Percentiles rank a stretch among this genome's conserved stretches.
These are phyloP conservation scores for Gerosis bhagava DNA, from an alignment of 2,888 invertebrate species.

Conservation along the genomic window DNA sequence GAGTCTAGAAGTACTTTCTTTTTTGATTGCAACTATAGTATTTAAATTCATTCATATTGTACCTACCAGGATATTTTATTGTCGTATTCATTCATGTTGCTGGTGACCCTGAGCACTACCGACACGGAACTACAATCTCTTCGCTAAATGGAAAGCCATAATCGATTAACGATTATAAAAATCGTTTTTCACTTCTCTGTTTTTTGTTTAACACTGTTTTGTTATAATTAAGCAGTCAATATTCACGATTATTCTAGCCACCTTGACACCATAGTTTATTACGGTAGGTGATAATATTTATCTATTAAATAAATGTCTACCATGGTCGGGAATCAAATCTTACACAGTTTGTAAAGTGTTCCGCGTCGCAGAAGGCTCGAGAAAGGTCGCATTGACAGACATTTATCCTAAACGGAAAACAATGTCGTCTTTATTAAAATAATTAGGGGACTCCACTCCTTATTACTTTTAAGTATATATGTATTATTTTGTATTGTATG, in stretches of 20 bases:
- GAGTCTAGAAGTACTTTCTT: constrained; percentile 20
- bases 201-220: background rate
- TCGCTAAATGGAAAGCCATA: constrained; percentile 45
- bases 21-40: constrained; percentile 12
- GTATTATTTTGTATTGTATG: no score
- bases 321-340: no score
- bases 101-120: constrained; percentile 53
- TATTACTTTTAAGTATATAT: no score
- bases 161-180: constrained; percentile 24
- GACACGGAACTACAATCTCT: constrained; percentile 60
- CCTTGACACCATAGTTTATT: constrained; percentile 4
- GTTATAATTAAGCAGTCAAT: no score
- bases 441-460: no score
- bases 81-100: constrained; percentile 49
- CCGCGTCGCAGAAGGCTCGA: no score
- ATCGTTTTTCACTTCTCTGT: constrained; percentile 7
- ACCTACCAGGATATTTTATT: constrained; percentile 39
- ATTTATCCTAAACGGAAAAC: no score
- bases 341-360: no score
- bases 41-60: no score
- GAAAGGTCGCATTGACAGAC: no score
- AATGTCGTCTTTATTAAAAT: no score
- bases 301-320: no score
- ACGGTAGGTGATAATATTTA: constrained; percentile 4
- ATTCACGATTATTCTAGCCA: constrained; percentile 2